Evolutionary conservation across 2,888 invertebrate species (phyloP), one percentile per base, ranked within the genome.

Genomic region (Platycheirus rosarum): DNA sequence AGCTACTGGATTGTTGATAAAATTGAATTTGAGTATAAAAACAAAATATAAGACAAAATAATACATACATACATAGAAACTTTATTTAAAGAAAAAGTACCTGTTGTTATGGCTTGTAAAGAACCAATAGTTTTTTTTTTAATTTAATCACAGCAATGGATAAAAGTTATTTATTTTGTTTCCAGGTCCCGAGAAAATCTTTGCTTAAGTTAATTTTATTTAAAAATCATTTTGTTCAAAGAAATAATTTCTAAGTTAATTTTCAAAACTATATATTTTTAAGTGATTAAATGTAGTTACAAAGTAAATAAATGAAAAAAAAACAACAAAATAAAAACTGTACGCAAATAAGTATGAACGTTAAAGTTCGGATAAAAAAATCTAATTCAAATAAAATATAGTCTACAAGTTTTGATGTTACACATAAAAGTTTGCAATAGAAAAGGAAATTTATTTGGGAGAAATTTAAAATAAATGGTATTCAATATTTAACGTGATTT

Each of bases 11-110:
- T 75, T 75, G 60, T 70, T 75, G 60, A 65, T 71, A 40, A 66
- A 75, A 70, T 75, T 69, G 65, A 70, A 60, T 70, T 75, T 66
- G 55, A 76, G 62, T 70, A 63, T 74, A 85, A 80, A 46, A n/a
- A 37, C n/a, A 20, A 48, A 57, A 40, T n/a, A 76, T 46, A 55
- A 6, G n/a, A n/a, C n/a, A 53, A 49, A 37, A 35, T 29, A 55
- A 23, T 55, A 75, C 29, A 26, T 29, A 35, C 46, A 60, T 66
- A 44, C 18, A 63, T 18, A 74, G 8, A 4, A 4, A 26, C 26
- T 11, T 69, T 13, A 63, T 44, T 60, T 40, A 48, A 2, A 69
- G 37, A 74, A 70, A 65, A 79, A 18, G 75, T 79, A 84, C 75
- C 71, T 79, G 74, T 73, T 80, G 75, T 80, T 80, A 62, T 55